Conservation (phyloP, 1,140 invertebrate genomes). For the Cyrtorhinus lividipennis region DNA sequence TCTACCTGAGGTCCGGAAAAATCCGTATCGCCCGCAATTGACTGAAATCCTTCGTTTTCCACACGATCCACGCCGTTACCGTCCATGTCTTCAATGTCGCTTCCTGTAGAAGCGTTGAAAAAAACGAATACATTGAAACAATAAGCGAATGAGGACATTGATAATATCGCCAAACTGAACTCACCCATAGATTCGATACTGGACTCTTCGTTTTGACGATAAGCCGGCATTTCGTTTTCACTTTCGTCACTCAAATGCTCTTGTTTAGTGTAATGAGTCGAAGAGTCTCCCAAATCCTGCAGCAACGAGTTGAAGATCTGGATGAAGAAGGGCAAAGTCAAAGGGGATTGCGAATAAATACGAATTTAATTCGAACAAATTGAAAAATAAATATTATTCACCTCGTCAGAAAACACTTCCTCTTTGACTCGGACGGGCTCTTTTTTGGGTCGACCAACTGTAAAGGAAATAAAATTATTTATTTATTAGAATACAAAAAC, state of each 20-base stretch:
- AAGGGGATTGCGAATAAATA: too few relatives aligned
- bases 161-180: not conserved
- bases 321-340: not conserved
- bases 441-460: constrained; percentile 13
- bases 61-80: constrained; percentile 15
- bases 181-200: constrained; percentile 26
- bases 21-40: constrained; percentile 21
- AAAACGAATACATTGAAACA: not conserved
- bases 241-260: constrained; percentile 4
- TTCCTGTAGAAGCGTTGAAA: constrained; percentile 15
- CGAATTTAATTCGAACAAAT: too few relatives aligned
- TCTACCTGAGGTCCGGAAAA: constrained; percentile 23
- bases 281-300: not conserved
- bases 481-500: not conserved
- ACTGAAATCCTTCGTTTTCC: constrained; percentile 22
- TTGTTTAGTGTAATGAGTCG: not conserved
- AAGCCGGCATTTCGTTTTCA: constrained; percentile 9
- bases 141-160: not conserved
- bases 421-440: constrained; percentile 12
- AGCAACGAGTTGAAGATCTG: not conserved
- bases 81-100: constrained; percentile 20
- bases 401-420: constrained; percentile 18
- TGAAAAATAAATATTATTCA: not conserved
- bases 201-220: constrained; percentile 22
- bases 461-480: constrained; percentile 6